These are phyloP conservation scores for Periophthalmus magnuspinnatus DNA, from an alignment of 2,797 vertebrate genomes.

Conservation along the genomic window DNA sequence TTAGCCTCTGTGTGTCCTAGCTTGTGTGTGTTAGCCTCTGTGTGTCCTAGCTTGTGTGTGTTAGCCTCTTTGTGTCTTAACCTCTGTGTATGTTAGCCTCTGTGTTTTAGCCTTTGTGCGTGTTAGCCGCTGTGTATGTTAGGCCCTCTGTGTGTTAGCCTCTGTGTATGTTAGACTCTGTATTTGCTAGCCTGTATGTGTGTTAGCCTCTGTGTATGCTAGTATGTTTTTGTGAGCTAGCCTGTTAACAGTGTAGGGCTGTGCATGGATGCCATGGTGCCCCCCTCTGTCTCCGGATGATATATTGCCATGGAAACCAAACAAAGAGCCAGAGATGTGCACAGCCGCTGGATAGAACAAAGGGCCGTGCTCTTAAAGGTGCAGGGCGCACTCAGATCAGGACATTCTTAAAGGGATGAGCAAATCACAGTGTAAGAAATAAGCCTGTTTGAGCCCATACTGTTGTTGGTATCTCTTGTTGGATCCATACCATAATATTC, in stretches of 20 bases:
- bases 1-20: too few relatives aligned
- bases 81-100: too few relatives aligned
- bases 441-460: background rate
- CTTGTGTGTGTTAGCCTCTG: too few relatives aligned
- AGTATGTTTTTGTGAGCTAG: background rate
- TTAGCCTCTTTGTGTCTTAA: too few relatives aligned
- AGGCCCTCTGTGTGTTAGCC: too few relatives aligned
- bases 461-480: background rate
- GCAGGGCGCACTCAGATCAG: background rate
- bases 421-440: background rate
- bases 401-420: slow-evolving; percentile 23
- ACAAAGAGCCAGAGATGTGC: slow-evolving; percentile 79
- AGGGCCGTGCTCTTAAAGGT: slow-evolving; percentile 40
- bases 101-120: too few relatives aligned
- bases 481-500: too few relatives aligned
- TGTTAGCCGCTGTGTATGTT: too few relatives aligned
- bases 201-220: background rate
- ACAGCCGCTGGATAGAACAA: slow-evolving; percentile 77
- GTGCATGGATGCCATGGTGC: slow-evolving; percentile 45
- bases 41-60: too few relatives aligned
- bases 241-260: slow-evolving; percentile 4
- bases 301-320: slow-evolving; percentile 84
- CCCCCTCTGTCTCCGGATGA: slow-evolving; percentile 73
- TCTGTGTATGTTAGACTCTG: too few relatives aligned
- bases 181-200: too few relatives aligned